A percentile compares a stretch with the other conserved stretches of the same genome.
Conservation (phyloP, 2,888 invertebrate genomes). For the Noctua fimbriata region DNA sequence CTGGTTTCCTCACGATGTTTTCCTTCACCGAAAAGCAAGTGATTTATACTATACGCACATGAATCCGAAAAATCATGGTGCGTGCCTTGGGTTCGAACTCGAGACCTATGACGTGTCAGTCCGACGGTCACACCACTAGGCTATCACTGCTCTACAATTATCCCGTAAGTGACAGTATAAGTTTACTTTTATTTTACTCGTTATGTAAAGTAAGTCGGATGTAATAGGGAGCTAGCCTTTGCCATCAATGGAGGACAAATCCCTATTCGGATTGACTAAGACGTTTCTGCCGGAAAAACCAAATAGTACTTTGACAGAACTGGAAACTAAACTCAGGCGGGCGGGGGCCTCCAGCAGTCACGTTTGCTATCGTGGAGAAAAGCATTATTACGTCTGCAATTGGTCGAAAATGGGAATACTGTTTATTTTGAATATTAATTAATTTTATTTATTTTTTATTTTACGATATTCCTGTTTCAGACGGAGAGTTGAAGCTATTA, state of each 20-base stretch:
- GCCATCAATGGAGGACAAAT: background rate
- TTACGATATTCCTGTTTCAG: background rate
- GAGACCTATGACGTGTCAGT: too few relatives aligned
- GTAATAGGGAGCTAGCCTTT: background rate
- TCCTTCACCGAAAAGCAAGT: too few relatives aligned
- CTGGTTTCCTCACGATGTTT: too few relatives aligned
- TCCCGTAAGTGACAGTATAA: too few relatives aligned
- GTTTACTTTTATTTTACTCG: background rate
- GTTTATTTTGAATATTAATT: constrained; percentile 8
- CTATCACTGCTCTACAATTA: too few relatives aligned
- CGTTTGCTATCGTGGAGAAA: background rate
- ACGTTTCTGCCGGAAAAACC: background rate
- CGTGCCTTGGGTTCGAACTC: too few relatives aligned
- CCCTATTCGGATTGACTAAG: background rate
- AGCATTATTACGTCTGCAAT: background rate
- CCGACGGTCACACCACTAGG: too few relatives aligned
- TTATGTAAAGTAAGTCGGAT: background rate
- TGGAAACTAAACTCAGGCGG: background rate
- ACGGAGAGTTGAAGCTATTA: background rate
- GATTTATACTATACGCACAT: too few relatives aligned
- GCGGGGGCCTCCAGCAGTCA: too few relatives aligned
- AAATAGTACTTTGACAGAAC: background rate
- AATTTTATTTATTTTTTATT: too few relatives aligned
- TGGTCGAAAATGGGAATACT: background rate
- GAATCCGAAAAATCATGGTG: too few relatives aligned